Conservation (phyloP, 2,888 invertebrate species). For the Dilophus febrilis region DNA sequence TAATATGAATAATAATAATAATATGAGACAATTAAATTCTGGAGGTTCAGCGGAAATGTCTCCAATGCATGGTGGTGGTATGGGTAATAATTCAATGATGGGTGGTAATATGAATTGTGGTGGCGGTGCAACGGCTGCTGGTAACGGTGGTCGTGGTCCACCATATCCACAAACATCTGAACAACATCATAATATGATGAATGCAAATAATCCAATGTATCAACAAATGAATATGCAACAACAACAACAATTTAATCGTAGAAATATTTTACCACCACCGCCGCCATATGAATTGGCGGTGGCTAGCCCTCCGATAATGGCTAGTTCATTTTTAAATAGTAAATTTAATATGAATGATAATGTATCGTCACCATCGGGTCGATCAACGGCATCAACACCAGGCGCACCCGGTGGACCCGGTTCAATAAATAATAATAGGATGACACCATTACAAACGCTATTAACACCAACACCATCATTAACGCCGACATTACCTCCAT, state of each 20-base stretch:
- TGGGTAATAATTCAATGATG: neutral
- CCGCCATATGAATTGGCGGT: constrained; percentile 53
- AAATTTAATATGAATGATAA: constrained; percentile 35
- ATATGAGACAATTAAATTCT: neutral
- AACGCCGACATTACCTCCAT: too few relatives aligned
- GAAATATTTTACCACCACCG: constrained; percentile 36
- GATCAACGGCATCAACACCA: too few relatives aligned
- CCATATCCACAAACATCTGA: constrained; percentile 34
- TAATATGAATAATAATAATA: neutral
- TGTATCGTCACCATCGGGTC: too few relatives aligned
- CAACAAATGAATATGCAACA: constrained; percentile 9
- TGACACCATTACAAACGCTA: too few relatives aligned
- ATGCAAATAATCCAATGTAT: constrained; percentile 21
- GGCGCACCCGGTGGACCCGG: too few relatives aligned
- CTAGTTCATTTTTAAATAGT: constrained; percentile 57
- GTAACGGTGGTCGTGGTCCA: constrained; percentile 29
- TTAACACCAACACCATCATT: too few relatives aligned
- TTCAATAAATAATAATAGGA: too few relatives aligned
- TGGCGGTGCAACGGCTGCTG: constrained; percentile 20
- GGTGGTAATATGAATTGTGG: neutral
- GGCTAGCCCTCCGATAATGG: constrained; percentile 49
- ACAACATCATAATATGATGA: constrained; percentile 1
- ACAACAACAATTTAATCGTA: constrained; percentile 12
- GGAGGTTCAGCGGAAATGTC: neutral
- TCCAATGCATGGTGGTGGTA: constrained; percentile 11